phyloP scores from a whole-genome alignment of 2,888 invertebrate genomes.

The Tillus elongatus region DNA sequence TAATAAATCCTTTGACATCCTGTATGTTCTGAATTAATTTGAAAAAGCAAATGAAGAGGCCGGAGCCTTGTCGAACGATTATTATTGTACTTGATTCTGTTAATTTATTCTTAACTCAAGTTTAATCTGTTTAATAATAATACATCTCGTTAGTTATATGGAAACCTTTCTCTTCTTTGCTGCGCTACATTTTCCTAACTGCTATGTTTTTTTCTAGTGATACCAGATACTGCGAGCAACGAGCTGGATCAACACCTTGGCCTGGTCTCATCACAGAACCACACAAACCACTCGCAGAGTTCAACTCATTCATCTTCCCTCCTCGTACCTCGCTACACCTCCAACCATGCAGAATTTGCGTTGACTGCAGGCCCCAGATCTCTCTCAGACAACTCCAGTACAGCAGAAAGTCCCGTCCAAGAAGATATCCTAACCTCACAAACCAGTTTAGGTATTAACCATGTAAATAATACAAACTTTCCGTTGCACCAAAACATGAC shows the following conservation, averaged over 20 bases:
- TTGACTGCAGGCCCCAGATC: constrained; percentile 59
- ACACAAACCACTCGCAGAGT: constrained; percentile 44
- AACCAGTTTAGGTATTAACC: constrained; percentile 52
- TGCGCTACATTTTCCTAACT: too few relatives aligned
- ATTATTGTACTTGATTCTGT: too few relatives aligned
- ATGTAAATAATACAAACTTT: constrained; percentile 50
- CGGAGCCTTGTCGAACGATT: too few relatives aligned
- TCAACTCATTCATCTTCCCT: constrained; percentile 43
- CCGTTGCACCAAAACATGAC: constrained; percentile 46
- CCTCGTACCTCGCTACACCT: constrained; percentile 59
- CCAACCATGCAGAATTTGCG: constrained; percentile 56
- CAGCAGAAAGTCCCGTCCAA: constrained; percentile 75
- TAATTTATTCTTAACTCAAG: too few relatives aligned
- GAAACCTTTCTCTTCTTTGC: too few relatives aligned
- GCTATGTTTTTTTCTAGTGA: constrained; percentile 50
- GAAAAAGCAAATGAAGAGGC: too few relatives aligned
- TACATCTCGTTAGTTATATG: too few relatives aligned
- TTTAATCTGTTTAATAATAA: too few relatives aligned
- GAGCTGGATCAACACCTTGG: constrained; percentile 67
- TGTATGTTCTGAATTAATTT: too few relatives aligned
- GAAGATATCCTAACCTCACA: constrained; percentile 63
- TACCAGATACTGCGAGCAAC: constrained; percentile 69
- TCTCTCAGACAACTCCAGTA: constrained; percentile 72
- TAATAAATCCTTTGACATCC: too few relatives aligned
- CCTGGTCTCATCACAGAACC: constrained; percentile 49